These are phyloP conservation scores for Scolanthus callimorphus DNA, from an alignment of 92 coral and sea anemone species.

Conservation along the genomic window DNA sequence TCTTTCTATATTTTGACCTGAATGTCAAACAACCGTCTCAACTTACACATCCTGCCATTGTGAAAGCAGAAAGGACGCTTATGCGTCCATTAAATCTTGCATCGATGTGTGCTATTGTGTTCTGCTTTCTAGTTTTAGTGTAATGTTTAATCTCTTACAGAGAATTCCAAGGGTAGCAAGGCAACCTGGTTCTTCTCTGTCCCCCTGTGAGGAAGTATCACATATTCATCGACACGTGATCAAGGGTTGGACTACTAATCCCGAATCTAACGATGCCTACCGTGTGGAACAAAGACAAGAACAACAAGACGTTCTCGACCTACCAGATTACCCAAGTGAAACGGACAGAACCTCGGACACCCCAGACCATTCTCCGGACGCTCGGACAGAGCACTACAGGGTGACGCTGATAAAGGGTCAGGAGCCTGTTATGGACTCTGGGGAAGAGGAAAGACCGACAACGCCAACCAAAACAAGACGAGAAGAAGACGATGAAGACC, in stretches of 20 bases:
- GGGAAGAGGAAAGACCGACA: neutral
- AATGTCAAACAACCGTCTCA: too few species aligned
- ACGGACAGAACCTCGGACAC: too few species aligned
- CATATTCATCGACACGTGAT: constrained; percentile 91
- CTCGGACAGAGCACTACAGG: too few species aligned
- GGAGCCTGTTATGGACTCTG: neutral
- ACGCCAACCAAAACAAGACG: neutral
- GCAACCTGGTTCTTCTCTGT: constrained; percentile 18
- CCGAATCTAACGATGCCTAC: constrained; percentile 65
- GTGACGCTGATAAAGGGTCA: neutral
- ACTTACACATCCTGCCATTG: too few species aligned
- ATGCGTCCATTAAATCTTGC: too few species aligned
- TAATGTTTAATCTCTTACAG: constrained; percentile 31
- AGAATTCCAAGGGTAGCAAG: constrained; percentile 87
- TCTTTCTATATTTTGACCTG: too few species aligned
- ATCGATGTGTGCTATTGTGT: too few species aligned
- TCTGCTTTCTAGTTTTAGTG: too few species aligned
- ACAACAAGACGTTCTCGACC: constrained; percentile 6
- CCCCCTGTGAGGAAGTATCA: constrained; percentile 63
- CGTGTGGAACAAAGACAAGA: constrained; percentile 16
- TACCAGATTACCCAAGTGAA: too few species aligned
- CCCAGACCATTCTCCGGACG: neutral
- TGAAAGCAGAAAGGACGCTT: too few species aligned
- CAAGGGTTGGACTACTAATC: constrained; percentile 98
- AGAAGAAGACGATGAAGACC: too few species aligned